Conservation (phyloP, 2,113 vertebrate species). For the Indri indri region DNA sequence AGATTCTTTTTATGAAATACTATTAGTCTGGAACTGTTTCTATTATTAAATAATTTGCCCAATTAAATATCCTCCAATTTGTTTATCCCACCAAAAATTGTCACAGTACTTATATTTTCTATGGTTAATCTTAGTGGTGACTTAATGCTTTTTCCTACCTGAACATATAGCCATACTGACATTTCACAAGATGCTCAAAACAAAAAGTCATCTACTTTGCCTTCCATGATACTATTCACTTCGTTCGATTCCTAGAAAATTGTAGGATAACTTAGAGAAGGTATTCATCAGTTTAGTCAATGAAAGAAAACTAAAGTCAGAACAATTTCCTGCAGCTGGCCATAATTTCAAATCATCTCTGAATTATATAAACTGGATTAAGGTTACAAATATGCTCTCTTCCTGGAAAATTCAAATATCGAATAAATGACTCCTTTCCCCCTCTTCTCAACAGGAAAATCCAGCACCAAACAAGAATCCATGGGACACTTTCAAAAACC, state of each 20-base stretch:
- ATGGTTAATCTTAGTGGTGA: background rate
- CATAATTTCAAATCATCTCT: constrained; percentile 37
- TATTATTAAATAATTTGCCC: background rate
- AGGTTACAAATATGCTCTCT: background rate
- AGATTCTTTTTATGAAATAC: background rate
- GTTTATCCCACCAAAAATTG: background rate
- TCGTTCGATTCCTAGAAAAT: background rate
- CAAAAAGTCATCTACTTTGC: background rate
- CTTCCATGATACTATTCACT: background rate
- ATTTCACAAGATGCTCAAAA: background rate
- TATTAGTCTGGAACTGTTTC: background rate
- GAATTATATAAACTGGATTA: constrained; percentile 20
- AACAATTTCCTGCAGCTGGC: constrained; percentile 16
- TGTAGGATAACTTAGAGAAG: background rate
- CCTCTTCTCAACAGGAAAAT: constrained; percentile 91
- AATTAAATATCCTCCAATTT: background rate
- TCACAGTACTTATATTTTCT: background rate
- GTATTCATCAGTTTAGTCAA: background rate
- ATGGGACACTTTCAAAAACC: constrained; percentile 98
- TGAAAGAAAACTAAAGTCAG: constrained; percentile 42
- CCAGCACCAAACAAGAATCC: constrained; percentile 95
- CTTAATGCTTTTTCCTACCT: background rate
- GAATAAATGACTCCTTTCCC: constrained; percentile 42
- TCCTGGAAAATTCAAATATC: background rate
- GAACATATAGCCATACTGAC: background rate